phyloP scores from a whole-genome alignment of 2,113 vertebrate species.

The Rousettus leschenaultii region DNA sequence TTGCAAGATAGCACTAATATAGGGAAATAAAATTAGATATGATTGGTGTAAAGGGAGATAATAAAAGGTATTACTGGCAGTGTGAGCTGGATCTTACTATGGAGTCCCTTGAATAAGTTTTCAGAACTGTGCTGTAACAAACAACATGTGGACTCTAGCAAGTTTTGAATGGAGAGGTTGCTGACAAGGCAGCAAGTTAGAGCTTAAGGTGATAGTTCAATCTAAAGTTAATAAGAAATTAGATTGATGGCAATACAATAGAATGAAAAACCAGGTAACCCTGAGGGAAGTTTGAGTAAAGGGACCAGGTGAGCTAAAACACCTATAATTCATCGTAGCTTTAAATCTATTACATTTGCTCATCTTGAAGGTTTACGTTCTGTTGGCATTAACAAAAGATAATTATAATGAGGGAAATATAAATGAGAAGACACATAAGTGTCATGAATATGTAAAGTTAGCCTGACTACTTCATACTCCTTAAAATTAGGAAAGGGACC shows the following conservation, averaged over 20 bases:
- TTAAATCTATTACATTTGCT: not conserved
- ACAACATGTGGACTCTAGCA: not conserved
- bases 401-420: not conserved
- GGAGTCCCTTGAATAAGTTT: not conserved
- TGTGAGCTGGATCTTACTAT: not conserved
- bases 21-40: not conserved
- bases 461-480: not conserved
- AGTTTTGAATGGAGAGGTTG: not conserved
- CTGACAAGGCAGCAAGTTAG: not conserved
- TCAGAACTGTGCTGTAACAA: not conserved
- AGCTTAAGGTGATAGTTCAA: not conserved
- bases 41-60: not conserved
- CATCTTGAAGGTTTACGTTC: not conserved
- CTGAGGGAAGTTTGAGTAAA: not conserved
- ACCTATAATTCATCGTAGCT: not conserved
- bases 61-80: not conserved
- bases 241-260: not conserved
- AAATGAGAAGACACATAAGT: not conserved
- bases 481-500: not conserved
- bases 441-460: not conserved
- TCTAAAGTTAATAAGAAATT: not conserved
- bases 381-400: not conserved
- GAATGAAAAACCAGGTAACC: not conserved
- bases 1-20: not conserved
- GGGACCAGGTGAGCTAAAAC: not conserved